These are phyloP conservation scores for Xerus inauris DNA, from an alignment of 2,113 vertebrate genomes.

Conservation along the genomic window DNA sequence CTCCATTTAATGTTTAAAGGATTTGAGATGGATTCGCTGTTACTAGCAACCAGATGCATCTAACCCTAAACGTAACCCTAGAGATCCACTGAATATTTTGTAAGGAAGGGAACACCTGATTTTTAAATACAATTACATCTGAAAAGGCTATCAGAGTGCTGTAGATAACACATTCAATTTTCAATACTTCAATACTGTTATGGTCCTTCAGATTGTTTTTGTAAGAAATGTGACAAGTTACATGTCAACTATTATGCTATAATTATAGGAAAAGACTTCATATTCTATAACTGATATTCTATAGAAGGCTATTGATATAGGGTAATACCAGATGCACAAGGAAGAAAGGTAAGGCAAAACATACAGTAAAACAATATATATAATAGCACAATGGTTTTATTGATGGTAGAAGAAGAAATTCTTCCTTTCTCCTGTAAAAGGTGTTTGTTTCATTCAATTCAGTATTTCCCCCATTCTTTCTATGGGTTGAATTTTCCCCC, in stretches of 20 bases:
- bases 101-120: neutral
- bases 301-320: slow-evolving; percentile 16
- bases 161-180: slow-evolving; percentile 46
- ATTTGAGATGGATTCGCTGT: slow-evolving; percentile 9
- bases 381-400: slow-evolving; percentile 82
- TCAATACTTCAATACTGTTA: slow-evolving; percentile 27
- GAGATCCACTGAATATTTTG: neutral
- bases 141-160: neutral
- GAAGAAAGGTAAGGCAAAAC: slow-evolving; percentile 72
- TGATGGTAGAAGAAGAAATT: slow-evolving; percentile 63
- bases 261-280: slow-evolving; percentile 2
- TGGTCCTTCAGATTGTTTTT: slow-evolving; percentile 69
- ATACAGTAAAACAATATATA: slow-evolving; percentile 80
- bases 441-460: slow-evolving; percentile 81
- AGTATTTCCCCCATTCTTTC: slow-evolving; percentile 81
- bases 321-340: slow-evolving; percentile 61
- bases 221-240: slow-evolving; percentile 68
- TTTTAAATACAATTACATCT: slow-evolving; percentile 3
- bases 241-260: slow-evolving; percentile 37
- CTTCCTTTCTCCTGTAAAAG: slow-evolving; percentile 84
- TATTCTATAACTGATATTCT: neutral
- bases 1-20: neutral
- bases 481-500: slow-evolving; percentile 61
- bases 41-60: slow-evolving; percentile 12
- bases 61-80: too few species aligned